Evolutionary conservation across 2,113 vertebrate species (phyloP).

Genomic region (Numida meleagris): DNA sequence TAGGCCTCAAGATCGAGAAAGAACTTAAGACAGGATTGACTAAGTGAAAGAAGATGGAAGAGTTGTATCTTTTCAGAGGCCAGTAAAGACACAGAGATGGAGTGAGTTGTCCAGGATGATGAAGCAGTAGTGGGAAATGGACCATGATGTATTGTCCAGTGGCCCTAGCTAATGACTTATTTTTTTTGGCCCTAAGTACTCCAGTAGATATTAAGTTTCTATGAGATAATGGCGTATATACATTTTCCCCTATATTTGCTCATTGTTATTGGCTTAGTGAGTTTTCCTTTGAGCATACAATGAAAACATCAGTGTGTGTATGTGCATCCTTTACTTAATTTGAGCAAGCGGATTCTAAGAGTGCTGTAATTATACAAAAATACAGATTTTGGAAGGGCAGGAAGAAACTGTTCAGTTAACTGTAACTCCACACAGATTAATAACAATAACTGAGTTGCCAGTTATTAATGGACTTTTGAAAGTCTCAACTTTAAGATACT

Average conservation of each 20-base stretch:
- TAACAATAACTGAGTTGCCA: constrained; percentile 4
- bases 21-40: not conserved
- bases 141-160: not conserved
- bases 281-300: not conserved
- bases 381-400: not conserved
- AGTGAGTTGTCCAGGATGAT: constrained; percentile 27
- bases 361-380: not conserved
- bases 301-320: not conserved
- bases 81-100: constrained; percentile 6
- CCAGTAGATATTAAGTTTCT: not conserved
- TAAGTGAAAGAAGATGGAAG: not conserved
- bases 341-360: not conserved
- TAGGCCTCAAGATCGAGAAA: not conserved
- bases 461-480: constrained; percentile 36
- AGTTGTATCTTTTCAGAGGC: not conserved
- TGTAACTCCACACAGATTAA: constrained; percentile 4
- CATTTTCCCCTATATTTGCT: not conserved
- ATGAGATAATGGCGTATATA: not conserved
- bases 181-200: not conserved
- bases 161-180: not conserved
- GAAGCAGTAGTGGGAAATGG: constrained; percentile 4
- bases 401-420: not conserved
- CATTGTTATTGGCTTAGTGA: not conserved
- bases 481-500: constrained; percentile 33
- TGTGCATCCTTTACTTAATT: not conserved